Base-by-base conservation (phyloP, 2,888 invertebrate genomes). In the Stenichneumon culpator region DNA sequence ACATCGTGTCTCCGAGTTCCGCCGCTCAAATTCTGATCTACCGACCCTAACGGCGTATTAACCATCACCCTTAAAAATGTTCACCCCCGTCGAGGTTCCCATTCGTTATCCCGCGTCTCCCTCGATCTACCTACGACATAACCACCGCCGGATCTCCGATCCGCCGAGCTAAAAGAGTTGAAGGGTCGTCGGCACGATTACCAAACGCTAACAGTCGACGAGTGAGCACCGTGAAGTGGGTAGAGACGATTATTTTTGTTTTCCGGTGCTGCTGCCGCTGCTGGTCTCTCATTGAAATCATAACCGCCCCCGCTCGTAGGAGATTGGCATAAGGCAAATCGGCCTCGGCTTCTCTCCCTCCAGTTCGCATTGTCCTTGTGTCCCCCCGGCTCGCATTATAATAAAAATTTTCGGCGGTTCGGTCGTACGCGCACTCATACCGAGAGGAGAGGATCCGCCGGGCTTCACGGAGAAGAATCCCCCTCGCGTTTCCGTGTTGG, bases 261-360 rank as follows among this genome's bases (percentile, higher is more conserved):
- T 87, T 83, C 86, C 81, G 82, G 79, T 84, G 82, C 54, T 68
- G 65, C 32, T 16, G 22, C 63, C 68, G 50, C 28, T 65, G 67
- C 50, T 72, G 77, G 73, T 70, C 79, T 77, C 86, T 90, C 90
- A 88, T 91, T 91, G 89, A 91, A 92, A 92, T 91, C 90, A 89
- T 90, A 92, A 91, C 91, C 93, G 92, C 90, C 92, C 90, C 88
- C 89, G 91, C 90, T 83, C 80, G 65, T 67, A 75, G 77, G 87
- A 90, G 91, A 93, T 93, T 93, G 93, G 93, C 93, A 93, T 93
- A 93, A 93, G 93, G 93, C 93, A 93, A 93, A 93, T 92, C 90
- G 90, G 88, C 86, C 90, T 78, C 80, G 36, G 63, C 65, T 83
- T 60, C 44, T 67, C 89, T 89, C 89, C 87, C 90, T 90, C 90